These are phyloP conservation scores for Hippoglossus hippoglossus DNA, from an alignment of 2,797 vertebrate genomes.

Conservation along the genomic window DNA sequence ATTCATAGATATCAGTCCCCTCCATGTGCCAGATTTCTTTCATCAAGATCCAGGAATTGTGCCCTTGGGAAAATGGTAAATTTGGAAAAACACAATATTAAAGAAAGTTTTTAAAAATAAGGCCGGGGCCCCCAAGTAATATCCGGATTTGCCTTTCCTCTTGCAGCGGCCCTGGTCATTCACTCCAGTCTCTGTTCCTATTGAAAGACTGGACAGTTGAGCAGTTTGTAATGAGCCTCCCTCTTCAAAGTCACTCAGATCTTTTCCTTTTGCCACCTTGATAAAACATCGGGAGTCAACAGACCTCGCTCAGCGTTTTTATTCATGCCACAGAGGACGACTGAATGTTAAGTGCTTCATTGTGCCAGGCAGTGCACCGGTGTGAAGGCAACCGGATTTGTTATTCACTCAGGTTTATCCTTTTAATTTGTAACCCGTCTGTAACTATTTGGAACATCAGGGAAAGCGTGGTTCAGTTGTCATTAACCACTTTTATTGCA, in stretches of 20 bases:
- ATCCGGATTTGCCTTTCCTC: too few species aligned
- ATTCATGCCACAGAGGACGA: neutral
- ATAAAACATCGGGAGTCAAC: neutral
- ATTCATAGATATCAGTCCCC: too few species aligned
- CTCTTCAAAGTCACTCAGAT: neutral
- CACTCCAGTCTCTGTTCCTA: neutral
- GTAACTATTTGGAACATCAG: neutral
- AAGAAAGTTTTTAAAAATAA: too few species aligned
- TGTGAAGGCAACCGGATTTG: neutral
- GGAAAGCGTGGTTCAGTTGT: neutral
- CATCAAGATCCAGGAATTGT: too few species aligned
- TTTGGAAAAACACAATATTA: too few species aligned
- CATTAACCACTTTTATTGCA: neutral
- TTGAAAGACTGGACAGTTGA: neutral
- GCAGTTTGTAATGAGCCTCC: too few species aligned
- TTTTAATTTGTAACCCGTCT: neutral
- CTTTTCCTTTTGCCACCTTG: neutral
- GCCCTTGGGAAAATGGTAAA: too few species aligned
- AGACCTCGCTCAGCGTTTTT: neutral
- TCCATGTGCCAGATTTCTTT: too few species aligned
- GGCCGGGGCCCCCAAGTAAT: too few species aligned
- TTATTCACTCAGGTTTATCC: neutral
- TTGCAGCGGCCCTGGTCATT: too few species aligned
- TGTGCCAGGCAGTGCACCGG: neutral
- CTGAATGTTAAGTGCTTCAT: neutral